phyloP scores from a whole-genome alignment of 2,888 invertebrate genomes.

The Euphydryas editha region DNA sequence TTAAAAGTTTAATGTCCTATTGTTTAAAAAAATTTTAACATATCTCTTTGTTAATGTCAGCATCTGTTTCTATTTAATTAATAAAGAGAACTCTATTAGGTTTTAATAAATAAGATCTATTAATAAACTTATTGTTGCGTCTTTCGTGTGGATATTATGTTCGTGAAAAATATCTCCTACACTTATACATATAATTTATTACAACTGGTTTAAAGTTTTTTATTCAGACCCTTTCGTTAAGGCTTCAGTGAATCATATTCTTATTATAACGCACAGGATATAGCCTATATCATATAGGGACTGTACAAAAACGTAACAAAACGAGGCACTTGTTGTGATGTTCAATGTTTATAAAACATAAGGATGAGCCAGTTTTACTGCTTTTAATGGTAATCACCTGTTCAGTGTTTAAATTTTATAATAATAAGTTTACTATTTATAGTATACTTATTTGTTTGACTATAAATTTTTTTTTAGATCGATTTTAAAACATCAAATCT shows the following conservation, averaged over 20 bases:
- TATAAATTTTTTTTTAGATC: too few species aligned
- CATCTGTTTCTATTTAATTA: too few species aligned
- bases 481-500: too few species aligned
- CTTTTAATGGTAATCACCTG: slow-evolving; percentile 15
- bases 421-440: neutral
- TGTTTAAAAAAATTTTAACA: too few species aligned
- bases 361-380: slow-evolving; percentile 11
- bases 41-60: too few species aligned
- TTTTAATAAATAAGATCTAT: too few species aligned
- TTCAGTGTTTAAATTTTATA: slow-evolving; percentile 4
- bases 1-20: too few species aligned
- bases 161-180: neutral
- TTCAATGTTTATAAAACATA: slow-evolving; percentile 5
- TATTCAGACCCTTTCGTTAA: slow-evolving; percentile 14
- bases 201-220: slow-evolving; percentile 10
- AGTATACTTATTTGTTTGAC: too few species aligned
- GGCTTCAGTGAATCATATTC: slow-evolving; percentile 35
- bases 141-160: neutral
- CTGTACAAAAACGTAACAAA: slow-evolving; percentile 25
- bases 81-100: too few species aligned
- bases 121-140: too few species aligned
- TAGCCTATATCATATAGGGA: too few species aligned
- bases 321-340: slow-evolving; percentile 8
- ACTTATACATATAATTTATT: slow-evolving; percentile 8
- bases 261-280: slow-evolving; percentile 39